Conservation (phyloP, 1,140 invertebrate species). For the Drosophila lowei region DNA sequence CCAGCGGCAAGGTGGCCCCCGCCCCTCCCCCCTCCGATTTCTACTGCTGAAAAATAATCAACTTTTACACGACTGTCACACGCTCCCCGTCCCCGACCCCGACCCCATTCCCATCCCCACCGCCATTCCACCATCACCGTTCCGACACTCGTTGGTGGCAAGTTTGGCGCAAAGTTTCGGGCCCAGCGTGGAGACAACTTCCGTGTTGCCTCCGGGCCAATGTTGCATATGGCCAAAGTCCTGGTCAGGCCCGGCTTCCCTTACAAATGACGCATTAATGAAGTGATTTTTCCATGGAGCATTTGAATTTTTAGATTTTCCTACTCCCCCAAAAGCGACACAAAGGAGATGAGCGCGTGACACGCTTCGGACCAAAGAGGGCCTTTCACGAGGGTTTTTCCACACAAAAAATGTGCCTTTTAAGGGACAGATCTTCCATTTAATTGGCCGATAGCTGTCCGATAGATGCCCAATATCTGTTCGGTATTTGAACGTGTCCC, state of each 20-base stretch:
- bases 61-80: constrained; percentile 78
- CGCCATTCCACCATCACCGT: neutral
- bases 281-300: constrained; percentile 67
- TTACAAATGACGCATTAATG: constrained; percentile 79
- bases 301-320: constrained; percentile 55
- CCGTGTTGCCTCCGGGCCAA: constrained; percentile 61
- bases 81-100: constrained; percentile 42
- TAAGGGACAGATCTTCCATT: no score
- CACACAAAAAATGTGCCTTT: no score
- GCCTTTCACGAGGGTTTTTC: no score
- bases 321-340: no score
- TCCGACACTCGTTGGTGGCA: constrained; percentile 43
- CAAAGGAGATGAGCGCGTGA: constrained; percentile 1
- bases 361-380: neutral
- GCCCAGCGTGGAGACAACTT: constrained; percentile 68
- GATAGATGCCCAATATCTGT: neutral
- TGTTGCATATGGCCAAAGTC: constrained; percentile 65
- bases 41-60: constrained; percentile 77
- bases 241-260: constrained; percentile 56
- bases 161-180: constrained; percentile 70
- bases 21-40: neutral
- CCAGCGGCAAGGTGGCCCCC: constrained; percentile 46
- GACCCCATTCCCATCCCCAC: no score
- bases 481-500: no score
- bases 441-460: no score